phyloP scores from a whole-genome alignment of 2,113 vertebrate species.

The Pandion haliaetus region DNA sequence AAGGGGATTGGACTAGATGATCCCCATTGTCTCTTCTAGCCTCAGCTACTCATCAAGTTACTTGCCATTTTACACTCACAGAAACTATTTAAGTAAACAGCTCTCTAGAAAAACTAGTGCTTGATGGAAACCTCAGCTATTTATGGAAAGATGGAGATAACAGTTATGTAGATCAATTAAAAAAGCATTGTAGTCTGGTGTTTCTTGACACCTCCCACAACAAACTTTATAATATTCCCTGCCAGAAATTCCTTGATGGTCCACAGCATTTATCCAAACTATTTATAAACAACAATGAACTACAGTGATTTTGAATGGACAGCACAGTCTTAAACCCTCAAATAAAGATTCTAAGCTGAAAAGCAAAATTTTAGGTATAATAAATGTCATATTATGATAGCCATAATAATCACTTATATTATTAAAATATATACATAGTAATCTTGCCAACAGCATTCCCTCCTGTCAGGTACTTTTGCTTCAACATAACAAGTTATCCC shows the following conservation, averaged over 20 bases:
- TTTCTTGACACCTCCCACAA: constrained; percentile 78
- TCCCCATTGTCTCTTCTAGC: background rate
- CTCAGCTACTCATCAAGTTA: background rate
- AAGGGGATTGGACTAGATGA: background rate
- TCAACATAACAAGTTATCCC: constrained; percentile 68
- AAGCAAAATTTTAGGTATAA: background rate
- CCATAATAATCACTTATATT: background rate
- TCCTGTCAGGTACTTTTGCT: constrained; percentile 75
- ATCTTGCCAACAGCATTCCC: constrained; percentile 10
- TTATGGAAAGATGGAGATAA: constrained; percentile 72
- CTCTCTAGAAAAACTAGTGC: constrained; percentile 76
- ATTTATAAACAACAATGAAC: constrained; percentile 42
- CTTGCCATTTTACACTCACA: constrained; percentile 75
- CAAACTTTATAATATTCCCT: constrained; percentile 41
- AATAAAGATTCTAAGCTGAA: constrained; percentile 72
- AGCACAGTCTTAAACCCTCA: constrained; percentile 38
- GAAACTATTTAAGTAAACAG: constrained; percentile 60
- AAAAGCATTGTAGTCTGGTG: constrained; percentile 66
- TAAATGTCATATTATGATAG: background rate
- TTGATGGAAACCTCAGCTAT: constrained; percentile 73
- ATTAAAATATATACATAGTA: background rate
- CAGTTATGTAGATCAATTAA: constrained; percentile 66
- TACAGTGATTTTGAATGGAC: constrained; percentile 73
- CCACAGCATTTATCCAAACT: constrained; percentile 64
- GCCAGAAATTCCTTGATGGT: constrained; percentile 49